Base-by-base conservation (phyloP, 2,113 vertebrate genomes). In the Orthonyx spaldingii region DNA sequence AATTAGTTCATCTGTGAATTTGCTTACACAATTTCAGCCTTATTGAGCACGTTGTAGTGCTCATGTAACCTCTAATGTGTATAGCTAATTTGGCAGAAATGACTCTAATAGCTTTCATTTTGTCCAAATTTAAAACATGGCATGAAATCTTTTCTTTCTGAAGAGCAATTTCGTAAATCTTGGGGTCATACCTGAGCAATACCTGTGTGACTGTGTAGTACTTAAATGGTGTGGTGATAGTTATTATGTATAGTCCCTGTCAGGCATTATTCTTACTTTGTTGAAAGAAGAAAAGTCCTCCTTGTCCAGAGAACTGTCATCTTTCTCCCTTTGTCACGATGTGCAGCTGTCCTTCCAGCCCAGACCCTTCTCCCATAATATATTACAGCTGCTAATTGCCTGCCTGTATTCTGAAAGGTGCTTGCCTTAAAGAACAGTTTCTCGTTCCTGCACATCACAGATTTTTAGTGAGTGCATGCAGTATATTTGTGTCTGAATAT, bases 171-270 rank as follows among this genome's bases (percentile, higher is more conserved):
- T 19, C 41, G n/a, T 75, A 27, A 63, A 18, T 72, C 13, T 44
- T 69, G 55, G 32, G 10, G 11, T 55, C 13, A 3, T 32, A 44
- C 23, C 18, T 64, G 39, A 71, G 8, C 42, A 28, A n/a, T 32
- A 30, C 39, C 8, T 1, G 2, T 71, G 44, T 74, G n/a, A 42
- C 28, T 18, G 3, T 1, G 7, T 41, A 28, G 41, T 28, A 28
- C 18, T 33, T 63, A 7, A 53, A 19, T 65, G 19, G 9, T 28
- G 3, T 1, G 1, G 0, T 37, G 39, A 3, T n/a, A 50, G 12
- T 61, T 74, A 22, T 13, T 23, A 15, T 37, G 7, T 56, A 0
- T 10, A 23, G 50, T 66, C 24, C 11, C 35, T 42, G 16, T 27
- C 22, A 20, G 32, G 18, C 42, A 10, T 8, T 41, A 8, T 30